Evolutionary conservation across 2,888 invertebrate genomes (phyloP).

Genomic region (Tyria jacobaeae): DNA sequence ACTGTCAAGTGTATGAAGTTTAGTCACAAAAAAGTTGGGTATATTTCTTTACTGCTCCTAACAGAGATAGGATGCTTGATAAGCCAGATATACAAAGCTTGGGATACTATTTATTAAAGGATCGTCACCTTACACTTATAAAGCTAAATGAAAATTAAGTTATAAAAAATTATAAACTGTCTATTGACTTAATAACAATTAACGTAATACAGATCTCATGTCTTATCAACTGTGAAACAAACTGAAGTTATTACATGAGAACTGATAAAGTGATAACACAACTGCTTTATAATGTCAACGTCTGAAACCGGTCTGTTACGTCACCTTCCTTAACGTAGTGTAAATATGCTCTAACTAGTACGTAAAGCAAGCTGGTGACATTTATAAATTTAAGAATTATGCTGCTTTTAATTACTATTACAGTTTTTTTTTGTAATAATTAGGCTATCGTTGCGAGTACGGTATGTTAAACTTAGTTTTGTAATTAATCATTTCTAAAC

Average conservation of each 20-base stretch:
- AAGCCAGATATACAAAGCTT: background rate
- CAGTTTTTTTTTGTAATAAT: too few relatives aligned
- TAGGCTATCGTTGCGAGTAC: too few relatives aligned
- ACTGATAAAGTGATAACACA: conserved; percentile 17
- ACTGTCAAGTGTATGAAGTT: background rate
- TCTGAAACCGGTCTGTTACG: conserved; percentile 14
- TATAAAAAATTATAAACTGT: background rate
- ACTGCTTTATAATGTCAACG: conserved; percentile 11
- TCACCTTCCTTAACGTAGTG: conserved; percentile 25
- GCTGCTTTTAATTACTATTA: background rate
- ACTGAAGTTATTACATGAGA: conserved; percentile 9
- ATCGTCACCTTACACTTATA: background rate
- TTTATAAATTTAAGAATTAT: conserved; percentile 18
- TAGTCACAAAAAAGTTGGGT: too few relatives aligned
- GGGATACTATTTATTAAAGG: background rate
- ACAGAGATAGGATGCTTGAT: background rate
- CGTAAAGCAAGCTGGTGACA: conserved; percentile 25
- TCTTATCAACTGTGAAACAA: conserved; percentile 14
- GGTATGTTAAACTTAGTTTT: too few relatives aligned
- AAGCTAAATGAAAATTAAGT: background rate
- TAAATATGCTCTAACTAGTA: conserved; percentile 37
- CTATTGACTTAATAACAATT: background rate
- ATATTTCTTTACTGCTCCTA: too few relatives aligned
- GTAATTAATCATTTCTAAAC: too few relatives aligned
- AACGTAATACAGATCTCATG: background rate